Base-by-base conservation (phyloP, 92 coral and sea anemone genomes). In the Heliopora coerulea region DNA sequence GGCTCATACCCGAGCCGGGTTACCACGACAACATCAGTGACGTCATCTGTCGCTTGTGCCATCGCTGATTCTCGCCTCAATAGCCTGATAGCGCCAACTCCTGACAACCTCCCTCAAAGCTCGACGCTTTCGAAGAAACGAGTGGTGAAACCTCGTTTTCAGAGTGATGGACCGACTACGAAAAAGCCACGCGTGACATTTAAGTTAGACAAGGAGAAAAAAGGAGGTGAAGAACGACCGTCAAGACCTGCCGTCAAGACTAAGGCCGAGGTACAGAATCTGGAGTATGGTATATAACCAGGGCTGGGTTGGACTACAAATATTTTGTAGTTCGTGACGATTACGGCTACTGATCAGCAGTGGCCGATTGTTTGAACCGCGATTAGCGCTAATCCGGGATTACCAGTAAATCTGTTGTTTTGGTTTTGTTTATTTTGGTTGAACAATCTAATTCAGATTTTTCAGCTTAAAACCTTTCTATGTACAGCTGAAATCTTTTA, bases 1-100 rank as follows among this genome's bases (percentile, higher is more conserved):
- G 50, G 63, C 27, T 52, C 62, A n/a, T 70, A 50, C 14, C 63
- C 56, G 1, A 33, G 49, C 24, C 62, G 40, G 18, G 63, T 28
- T 20, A 27, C 77, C 26, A 49, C 77, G 2, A 70, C 77, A 12
- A 52, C 77, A 14, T 70, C 77, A n/a, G 63, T 70, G 28, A 27
- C 77, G 8, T 70, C 77, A 8, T 70, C 77, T 0, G 40, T 70
- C 20, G 49, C 60, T 48, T 70, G 77, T 21, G 77, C 77, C 27
- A 70, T 70, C 12, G 77, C 62, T n/a, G 77, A 70, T 42, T 70
- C 77, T 11, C 77, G 77, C 31, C 77, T 70, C 29, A 70, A 17
- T 7, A 70, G 77, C 50, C 33, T 70, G 63, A 70, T 70, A 4
- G 77, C 77, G 13, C 77, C 77, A 12, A 50, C 77, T 17, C 77